These are phyloP conservation scores for Troglohyphantes excavatus DNA, from an alignment of 2,888 invertebrate genomes.

Conservation along the genomic window DNA sequence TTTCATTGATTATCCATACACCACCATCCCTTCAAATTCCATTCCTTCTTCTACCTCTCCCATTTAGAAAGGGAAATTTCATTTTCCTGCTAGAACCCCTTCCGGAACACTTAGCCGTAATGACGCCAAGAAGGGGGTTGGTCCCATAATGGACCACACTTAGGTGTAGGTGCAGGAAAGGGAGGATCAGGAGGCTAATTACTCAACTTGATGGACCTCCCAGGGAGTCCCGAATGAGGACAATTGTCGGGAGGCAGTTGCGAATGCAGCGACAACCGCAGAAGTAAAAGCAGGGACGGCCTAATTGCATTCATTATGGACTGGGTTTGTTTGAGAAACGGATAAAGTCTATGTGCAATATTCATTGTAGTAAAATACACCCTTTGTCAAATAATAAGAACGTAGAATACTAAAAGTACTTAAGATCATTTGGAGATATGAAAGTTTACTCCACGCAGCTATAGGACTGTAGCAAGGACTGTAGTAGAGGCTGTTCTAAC, in stretches of 20 bases:
- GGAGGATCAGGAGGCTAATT: constrained; percentile 30
- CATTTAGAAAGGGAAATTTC: constrained; percentile 4
- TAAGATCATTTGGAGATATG: too few relatives aligned
- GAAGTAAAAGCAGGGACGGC: neutral
- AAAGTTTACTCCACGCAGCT: too few relatives aligned
- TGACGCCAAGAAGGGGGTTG: constrained; percentile 2
- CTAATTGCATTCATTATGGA: constrained; percentile 9
- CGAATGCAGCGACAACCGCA: neutral
- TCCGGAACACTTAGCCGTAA: constrained; percentile 16
- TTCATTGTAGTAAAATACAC: too few relatives aligned
- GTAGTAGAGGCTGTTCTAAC: too few relatives aligned
- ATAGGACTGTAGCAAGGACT: too few relatives aligned
- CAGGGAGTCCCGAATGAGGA: neutral
- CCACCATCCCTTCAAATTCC: too few relatives aligned
- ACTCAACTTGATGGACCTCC: constrained; percentile 34
- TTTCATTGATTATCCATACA: too few relatives aligned
- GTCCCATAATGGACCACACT: neutral
- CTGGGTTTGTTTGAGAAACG: neutral
- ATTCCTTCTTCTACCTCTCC: neutral
- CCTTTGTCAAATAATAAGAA: too few relatives aligned
- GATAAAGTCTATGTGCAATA: neutral
- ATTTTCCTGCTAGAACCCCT: neutral
- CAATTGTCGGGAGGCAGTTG: neutral
- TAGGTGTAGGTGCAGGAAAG: neutral
- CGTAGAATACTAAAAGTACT: too few relatives aligned